phyloP scores from a whole-genome alignment of 2,113 vertebrate species.

The Glaucomys volans region DNA sequence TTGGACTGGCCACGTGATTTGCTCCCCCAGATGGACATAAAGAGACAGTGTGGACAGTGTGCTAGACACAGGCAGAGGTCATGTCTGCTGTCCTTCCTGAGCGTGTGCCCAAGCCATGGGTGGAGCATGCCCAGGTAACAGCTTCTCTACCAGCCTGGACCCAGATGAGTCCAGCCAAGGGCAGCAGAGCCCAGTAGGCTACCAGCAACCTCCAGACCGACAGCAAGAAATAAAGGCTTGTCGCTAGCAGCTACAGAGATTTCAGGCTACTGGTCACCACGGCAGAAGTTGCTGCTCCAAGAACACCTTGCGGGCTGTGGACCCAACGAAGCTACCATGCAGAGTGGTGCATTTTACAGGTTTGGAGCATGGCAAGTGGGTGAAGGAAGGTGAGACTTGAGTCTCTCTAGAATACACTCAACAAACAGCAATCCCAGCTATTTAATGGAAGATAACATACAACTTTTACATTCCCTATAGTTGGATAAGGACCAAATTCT shows the following conservation, averaged over 20 bases:
- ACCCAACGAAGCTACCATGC: neutral
- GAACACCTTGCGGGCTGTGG: neutral
- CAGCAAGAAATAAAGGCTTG: fast-evolving
- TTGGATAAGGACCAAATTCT: neutral
- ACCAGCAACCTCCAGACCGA: neutral
- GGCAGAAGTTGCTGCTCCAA: neutral
- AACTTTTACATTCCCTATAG: neutral
- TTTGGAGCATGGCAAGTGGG: fast-evolving
- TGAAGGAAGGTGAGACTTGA: neutral
- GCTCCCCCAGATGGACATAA: neutral
- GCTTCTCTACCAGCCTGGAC: neutral
- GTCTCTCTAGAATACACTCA: neutral
- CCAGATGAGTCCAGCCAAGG: neutral
- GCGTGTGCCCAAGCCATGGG: neutral
- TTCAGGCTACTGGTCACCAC: neutral
- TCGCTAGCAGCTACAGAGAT: neutral
- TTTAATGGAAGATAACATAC: neutral
- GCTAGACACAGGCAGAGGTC: neutral
- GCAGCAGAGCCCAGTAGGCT: neutral
- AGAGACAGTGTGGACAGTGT: neutral
- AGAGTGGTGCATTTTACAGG: neutral
- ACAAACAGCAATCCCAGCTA: neutral
- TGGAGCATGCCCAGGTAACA: neutral
- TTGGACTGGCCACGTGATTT: neutral
- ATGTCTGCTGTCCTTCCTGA: neutral